These are phyloP conservation scores for Cataglyphis altisquamis DNA, from an alignment of 2,888 invertebrate species.

Conservation along the genomic window DNA sequence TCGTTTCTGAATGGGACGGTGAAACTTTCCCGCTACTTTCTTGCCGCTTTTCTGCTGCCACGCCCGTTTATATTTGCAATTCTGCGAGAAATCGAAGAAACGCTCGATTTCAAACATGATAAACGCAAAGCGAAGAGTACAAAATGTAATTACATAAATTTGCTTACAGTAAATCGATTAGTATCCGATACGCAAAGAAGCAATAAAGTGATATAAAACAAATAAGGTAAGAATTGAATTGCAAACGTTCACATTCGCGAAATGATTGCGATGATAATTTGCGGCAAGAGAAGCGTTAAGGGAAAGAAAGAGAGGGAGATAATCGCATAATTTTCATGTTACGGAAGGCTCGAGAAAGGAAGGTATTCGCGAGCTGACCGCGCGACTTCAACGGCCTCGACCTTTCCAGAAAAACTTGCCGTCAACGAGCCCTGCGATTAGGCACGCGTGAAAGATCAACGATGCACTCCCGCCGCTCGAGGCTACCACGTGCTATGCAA, in stretches of 20 bases:
- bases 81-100: constrained; percentile 67
- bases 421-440: constrained; percentile 46
- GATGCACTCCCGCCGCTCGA: neutral
- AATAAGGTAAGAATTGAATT: constrained; percentile 8
- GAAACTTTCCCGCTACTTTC: constrained; percentile 73
- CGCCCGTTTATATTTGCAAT: constrained; percentile 67
- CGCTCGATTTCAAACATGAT: neutral
- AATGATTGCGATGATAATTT: constrained; percentile 30
- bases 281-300: neutral
- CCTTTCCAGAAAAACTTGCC: constrained; percentile 70
- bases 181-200: neutral
- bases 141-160: neutral
- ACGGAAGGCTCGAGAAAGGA: constrained; percentile 61
- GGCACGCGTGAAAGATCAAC: constrained; percentile 54
- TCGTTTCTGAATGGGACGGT: constrained; percentile 64
- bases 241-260: neutral
- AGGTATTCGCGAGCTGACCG: constrained; percentile 25
- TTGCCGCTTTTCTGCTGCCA: constrained; percentile 75
- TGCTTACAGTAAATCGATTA: neutral
- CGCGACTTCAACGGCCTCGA: constrained; percentile 62
- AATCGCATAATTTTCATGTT: constrained; percentile 45
- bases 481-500: constrained; percentile 20
- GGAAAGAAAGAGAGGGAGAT: constrained; percentile 6
- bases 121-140: neutral
- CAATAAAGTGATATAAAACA: neutral